Evolutionary conservation across 2,888 invertebrate genomes (phyloP), one percentile per base, ranked within the genome.

Genomic region (Eustalomyia histrio): DNA sequence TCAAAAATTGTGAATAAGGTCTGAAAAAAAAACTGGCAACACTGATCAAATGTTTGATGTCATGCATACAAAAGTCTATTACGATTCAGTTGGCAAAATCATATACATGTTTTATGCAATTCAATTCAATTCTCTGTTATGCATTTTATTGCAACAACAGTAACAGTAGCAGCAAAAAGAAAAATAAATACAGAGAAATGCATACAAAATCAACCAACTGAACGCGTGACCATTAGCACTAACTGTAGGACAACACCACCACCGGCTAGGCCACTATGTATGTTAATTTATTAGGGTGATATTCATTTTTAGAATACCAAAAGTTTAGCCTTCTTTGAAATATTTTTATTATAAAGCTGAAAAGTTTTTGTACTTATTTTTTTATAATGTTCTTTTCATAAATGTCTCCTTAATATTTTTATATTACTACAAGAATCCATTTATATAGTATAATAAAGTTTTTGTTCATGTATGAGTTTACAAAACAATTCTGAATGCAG

Each of bases 191-290:
- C 3, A 29, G 7, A 7, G 29, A 43, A 79, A 67, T 47, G 64
- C 43, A 65, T 61, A 18, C 35, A 35, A 80, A 71, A 55, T 71
- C 75, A 71, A 24, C 14, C 69, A 63, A 17, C 60, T 80, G 65
- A 17, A 80, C 65, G 67, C 57, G 76, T 72, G 76, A 63, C 72
- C 67, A 80, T 72, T 67, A 72, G 61, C 76, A 35, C n/a, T 17
- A 57, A 29, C 18, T 61, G 6, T 1, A 47, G 6, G 29, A 12
- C 43, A 47, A 47, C 72, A 35, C 18, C 47, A 17, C 18, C 9
- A 47, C 6, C 4, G 12, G 1, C 39, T n/a, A n/a, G n/a, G 39
- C 39, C n/a, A 14, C 39, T 43, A 14, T 47, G 39, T 12, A 47
- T 47, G 39, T 39, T 8, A 1, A n/a, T n/a, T n/a, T 47, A 14